phyloP scores from a whole-genome alignment of 2,797 vertebrate genomes.

The Tokudaia muenninki region DNA sequence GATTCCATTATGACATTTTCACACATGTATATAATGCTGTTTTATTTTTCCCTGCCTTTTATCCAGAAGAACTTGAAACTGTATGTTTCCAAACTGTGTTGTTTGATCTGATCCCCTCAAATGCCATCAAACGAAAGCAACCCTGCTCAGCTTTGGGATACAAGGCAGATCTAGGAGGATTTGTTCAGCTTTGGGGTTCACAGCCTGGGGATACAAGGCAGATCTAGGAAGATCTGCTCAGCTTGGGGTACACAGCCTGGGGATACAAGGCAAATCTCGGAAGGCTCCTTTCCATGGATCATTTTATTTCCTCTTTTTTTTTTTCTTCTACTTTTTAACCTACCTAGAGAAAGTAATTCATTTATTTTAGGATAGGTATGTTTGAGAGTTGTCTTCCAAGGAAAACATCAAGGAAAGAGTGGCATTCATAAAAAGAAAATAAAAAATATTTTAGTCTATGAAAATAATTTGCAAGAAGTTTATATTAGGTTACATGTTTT shows the following conservation, averaged over 20 bases:
- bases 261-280: too few species aligned
- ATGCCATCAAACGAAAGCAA: background rate
- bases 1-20: background rate
- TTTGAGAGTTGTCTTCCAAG: constrained; percentile 62
- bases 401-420: constrained; percentile 54
- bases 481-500: background rate
- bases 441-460: constrained; percentile 32
- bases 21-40: background rate
- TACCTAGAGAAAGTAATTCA: constrained; percentile 24
- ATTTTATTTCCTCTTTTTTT: constrained; percentile 1
- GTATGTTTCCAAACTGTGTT: constrained; percentile 40
- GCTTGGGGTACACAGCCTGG: too few species aligned
- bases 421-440: constrained; percentile 29
- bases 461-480: constrained; percentile 58
- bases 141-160: background rate
- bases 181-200: too few species aligned
- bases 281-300: background rate
- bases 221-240: background rate
- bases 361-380: constrained; percentile 44
- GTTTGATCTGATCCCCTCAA: constrained; percentile 6
- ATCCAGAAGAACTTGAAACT: constrained; percentile 5
- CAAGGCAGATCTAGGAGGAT: constrained; percentile 15
- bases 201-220: too few species aligned
- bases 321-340: constrained; percentile 52
- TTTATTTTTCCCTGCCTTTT: constrained; percentile 40